phyloP scores from a whole-genome alignment of 2,113 vertebrate species.

The Rynchops niger region DNA sequence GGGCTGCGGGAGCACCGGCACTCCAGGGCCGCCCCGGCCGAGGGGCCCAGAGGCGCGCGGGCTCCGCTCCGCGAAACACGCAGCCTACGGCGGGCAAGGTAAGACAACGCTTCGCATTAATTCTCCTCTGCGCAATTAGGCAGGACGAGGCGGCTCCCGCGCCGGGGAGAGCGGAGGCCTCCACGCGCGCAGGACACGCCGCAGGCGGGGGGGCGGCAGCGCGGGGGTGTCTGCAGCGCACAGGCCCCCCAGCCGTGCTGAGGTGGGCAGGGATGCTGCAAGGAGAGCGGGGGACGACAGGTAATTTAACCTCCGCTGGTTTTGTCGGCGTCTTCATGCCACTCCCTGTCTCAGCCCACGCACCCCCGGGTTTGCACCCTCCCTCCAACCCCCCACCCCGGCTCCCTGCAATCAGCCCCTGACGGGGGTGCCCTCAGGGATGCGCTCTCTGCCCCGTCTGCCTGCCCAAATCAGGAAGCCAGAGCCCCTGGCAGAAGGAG shows the following conservation, averaged over 20 bases:
- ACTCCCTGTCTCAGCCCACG: not conserved
- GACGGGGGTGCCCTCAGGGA: not conserved
- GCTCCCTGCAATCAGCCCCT: not conserved
- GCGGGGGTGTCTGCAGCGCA: not conserved
- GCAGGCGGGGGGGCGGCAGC: not conserved
- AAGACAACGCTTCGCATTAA: not conserved
- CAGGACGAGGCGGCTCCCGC: not conserved
- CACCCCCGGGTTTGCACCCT: not conserved
- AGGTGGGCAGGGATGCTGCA: not conserved
- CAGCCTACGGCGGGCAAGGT: not conserved
- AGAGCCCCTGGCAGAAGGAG: not conserved
- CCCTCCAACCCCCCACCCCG: not conserved
- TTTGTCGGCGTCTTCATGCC: not conserved
- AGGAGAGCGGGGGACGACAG: not conserved
- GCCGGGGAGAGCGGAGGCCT: not conserved
- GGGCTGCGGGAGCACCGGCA: not conserved
- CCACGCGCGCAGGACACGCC: not conserved
- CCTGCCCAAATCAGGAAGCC: not conserved
- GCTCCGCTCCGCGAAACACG: not conserved
- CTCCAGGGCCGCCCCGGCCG: not conserved
- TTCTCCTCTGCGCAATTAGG: not conserved
- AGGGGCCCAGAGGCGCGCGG: not conserved
- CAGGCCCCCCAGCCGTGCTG: not conserved
- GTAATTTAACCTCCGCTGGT: not conserved
- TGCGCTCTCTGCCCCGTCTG: not conserved